Base-by-base conservation (phyloP, 1,140 invertebrate genomes). In the Arctopsyche grandis region DNA sequence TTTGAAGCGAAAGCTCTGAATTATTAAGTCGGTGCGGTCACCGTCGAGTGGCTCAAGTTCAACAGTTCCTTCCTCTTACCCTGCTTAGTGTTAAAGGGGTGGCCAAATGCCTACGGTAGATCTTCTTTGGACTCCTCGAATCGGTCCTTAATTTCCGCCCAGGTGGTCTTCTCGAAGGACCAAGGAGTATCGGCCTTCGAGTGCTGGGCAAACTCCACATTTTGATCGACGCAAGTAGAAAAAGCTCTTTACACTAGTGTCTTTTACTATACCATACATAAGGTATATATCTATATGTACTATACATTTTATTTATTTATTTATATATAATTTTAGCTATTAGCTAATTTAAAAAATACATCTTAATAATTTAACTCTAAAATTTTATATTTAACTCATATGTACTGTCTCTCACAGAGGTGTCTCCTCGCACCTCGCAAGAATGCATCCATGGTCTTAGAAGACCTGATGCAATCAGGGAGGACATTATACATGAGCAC, bases 101-200 rank as follows among this genome's bases (percentile, higher is more conserved):
- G 22, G 63, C 24, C 7, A 66, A 66, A 24, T 26, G 24, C 24
- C 21, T 22, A 24, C 10, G 48, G 44, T 7, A 46, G 44, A 5
- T 52, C 48, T 52, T 52, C 24, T 9, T 9, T 26, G 63, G 9
- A 7, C 24, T 29, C 22, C 24, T 29, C 22, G 63, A 66, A 24
- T 66, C 22, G 63, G 58, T 22, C 63, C 63, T 66, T 66, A 66
- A 66, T 66, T 66, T 66, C 63, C 63, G 63, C 63, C 14, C 29
- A 38, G 29, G 29, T 38, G 29, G 29, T 38, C 29, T 38, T 38
- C 63, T 19, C 21, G 24, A 24, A 66, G 24, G 21, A 66, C 21
- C 9, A 24, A 66, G 24, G 21, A 66, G 24, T 26, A 66, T 66
- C 63, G 63, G 63, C 14, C 22, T 14, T 66, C 63, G 63, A 66